Percentiles rank a stretch among this genome's conserved stretches.
Evolutionary conservation across 2,797 vertebrate genomes (phyloP).

Genomic region (Kryptopterus vitreolus): DNA sequence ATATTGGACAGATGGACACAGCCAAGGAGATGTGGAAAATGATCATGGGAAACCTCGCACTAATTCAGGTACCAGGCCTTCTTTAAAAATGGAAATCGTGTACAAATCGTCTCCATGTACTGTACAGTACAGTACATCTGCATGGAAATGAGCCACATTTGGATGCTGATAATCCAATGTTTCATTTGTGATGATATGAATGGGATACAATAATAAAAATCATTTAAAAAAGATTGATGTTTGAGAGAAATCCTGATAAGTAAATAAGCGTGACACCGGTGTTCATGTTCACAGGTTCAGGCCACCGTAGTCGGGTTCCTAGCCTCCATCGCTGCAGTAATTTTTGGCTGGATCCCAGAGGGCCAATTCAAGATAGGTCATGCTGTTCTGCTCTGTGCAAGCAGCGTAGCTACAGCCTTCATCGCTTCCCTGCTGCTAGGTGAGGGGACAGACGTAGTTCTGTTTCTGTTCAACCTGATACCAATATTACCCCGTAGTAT

Average conservation of each 20-base stretch:
- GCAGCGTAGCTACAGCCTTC: conserved; percentile 95
- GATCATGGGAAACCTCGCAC: conserved; percentile 95
- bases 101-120: not conserved
- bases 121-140: conserved; percentile 21
- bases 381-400: conserved; percentile 92
- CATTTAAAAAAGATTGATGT: not conserved
- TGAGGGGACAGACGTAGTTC: conserved; percentile 61
- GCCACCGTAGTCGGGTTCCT: conserved; percentile 97
- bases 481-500: not conserved
- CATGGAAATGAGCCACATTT: conserved; percentile 47
- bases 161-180: not conserved
- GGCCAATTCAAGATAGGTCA: conserved; percentile 89
- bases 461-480: not conserved
- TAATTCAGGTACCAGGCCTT: conserved; percentile 88
- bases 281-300: conserved; percentile 82
- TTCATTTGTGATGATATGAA: not conserved
- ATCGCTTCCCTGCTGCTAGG: conserved; percentile 93
- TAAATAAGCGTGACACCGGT: conserved; percentile 7
- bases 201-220: not conserved
- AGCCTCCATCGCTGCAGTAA: conserved; percentile 92
- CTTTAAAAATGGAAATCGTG: conserved; percentile 20
- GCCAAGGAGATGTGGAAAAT: conserved; percentile 95
- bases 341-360: conserved; percentile 97
- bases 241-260: conserved; percentile 1
- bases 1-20: conserved; percentile 96